Conservation (phyloP, 2,888 invertebrate species). For the Diarsia dahlii region DNA sequence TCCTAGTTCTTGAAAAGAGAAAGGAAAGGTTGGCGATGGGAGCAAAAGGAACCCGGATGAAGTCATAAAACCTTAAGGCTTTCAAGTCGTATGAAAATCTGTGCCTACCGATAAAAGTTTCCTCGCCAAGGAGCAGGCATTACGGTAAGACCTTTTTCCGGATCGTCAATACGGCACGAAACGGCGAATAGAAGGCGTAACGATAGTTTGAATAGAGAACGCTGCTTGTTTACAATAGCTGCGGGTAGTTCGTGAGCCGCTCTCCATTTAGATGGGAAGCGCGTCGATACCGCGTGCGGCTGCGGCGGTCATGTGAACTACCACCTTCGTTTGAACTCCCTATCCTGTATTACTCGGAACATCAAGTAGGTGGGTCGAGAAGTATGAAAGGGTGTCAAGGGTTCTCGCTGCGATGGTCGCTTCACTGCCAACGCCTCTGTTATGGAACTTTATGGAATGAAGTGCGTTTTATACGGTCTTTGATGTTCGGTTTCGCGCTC, state of each 20-base stretch:
- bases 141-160: conserved; percentile 80
- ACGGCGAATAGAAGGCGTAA: conserved; percentile 83
- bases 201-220: conserved; percentile 88
- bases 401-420: conserved; percentile 78
- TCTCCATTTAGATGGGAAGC: conserved; percentile 87
- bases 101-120: conserved; percentile 77
- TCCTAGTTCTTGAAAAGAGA: conserved; percentile 11
- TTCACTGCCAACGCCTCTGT: conserved; percentile 80
- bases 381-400: conserved; percentile 73
- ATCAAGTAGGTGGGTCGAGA: conserved; percentile 65
- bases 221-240: conserved; percentile 89
- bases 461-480: conserved; percentile 88
- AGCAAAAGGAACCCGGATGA: conserved; percentile 59
- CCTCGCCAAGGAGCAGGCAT: conserved; percentile 73
- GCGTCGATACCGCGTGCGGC: conserved; percentile 84
- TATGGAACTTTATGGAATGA: conserved; percentile 87
- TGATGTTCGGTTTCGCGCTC: conserved; percentile 87
- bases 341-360: conserved; percentile 59
- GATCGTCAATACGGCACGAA: conserved; percentile 82
- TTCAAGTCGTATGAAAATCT: conserved; percentile 75
- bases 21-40: not conserved
- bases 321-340: conserved; percentile 77
- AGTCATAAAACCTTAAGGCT: conserved; percentile 73
- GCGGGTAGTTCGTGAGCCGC: conserved; percentile 88
- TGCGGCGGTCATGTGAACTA: conserved; percentile 79